Conservation (phyloP, 2,888 invertebrate species). For the Chymomyza fuscimana region DNA sequence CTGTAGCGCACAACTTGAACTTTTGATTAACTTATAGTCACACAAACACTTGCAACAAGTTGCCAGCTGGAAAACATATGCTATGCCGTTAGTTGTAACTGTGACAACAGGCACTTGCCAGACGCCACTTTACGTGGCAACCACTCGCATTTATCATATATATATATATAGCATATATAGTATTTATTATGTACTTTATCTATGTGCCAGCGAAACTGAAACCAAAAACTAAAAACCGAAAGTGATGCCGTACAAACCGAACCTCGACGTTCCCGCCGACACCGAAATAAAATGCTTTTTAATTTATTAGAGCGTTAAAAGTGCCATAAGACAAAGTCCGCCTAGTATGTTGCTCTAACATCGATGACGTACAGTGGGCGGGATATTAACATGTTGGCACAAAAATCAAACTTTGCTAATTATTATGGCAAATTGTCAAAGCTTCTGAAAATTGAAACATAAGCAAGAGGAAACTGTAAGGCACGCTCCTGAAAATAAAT, state of each 20-base stretch:
- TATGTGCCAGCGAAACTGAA: slow-evolving; percentile 26
- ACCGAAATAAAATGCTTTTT: slow-evolving; percentile 33
- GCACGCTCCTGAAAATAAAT: too few relatives aligned
- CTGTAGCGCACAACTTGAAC: slow-evolving; percentile 51
- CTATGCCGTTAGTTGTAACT: slow-evolving; percentile 34
- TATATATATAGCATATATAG: not conserved
- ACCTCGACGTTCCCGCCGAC: not conserved
- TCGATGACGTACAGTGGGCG: slow-evolving; percentile 25
- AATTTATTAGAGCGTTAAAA: slow-evolving; percentile 38
- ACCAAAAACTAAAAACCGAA: slow-evolving; percentile 50
- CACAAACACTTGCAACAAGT: slow-evolving; percentile 10
- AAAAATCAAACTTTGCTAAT: not conserved
- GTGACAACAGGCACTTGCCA: slow-evolving; percentile 38
- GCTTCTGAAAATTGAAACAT: not conserved
- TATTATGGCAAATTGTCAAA: not conserved
- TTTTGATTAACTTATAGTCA: slow-evolving; percentile 70
- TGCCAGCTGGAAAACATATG: not conserved
- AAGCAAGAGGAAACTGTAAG: too few relatives aligned
- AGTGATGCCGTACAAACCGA: slow-evolving; percentile 57
- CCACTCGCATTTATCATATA: slow-evolving; percentile 52
- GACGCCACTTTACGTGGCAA: slow-evolving; percentile 55
- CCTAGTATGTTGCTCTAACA: slow-evolving; percentile 5
- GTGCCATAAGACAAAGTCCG: slow-evolving; percentile 22
- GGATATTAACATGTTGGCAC: not conserved
- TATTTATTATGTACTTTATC: not conserved